Base-by-base conservation (phyloP, 53 echinoderm and acorn worm species). In the Temnopleurus reevesii region DNA sequence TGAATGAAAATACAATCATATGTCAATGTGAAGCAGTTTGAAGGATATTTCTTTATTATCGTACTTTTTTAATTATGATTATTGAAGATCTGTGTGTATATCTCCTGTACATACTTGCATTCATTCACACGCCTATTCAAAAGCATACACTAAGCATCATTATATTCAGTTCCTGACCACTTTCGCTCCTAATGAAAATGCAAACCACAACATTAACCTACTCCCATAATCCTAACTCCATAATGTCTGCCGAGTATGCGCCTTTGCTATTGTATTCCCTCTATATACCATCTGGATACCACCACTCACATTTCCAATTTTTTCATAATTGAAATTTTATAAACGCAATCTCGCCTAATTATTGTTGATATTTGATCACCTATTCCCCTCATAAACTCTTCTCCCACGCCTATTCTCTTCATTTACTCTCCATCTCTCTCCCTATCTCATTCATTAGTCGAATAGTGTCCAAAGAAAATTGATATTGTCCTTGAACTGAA, bases 311-410 rank as follows among this genome's bases (percentile, higher is more conserved):
- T 63, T 63, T 30, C 15, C 63, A 33, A 63, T 63, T 63, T 31
- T 63, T 63, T 63, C 31, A 63, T 63, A 63, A 63, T 63, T 63
- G 63, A 63, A 63, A 63, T 63, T 34, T 31, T 63, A 63, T 31
- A 17, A 63, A 30, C 34, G 34, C 63, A 63, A 31, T 61, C 5
- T 5, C 1, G 30, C 63, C 30, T 61, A 61, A 61, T 63, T 63
- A 31, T 17, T 63, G 30, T 63, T 63, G 5, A 9, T 63, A 63
- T 31, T 30, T 34, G 18, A 33, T 12, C 34, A n/a, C 17, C 15
- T 63, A 12, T 31, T 63, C 30, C 33, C 63, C 33, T 49, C 12
- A 49, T 17, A 49, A 12, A 49, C 49, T 13, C 49, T 13, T n/a
- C 49, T 1, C 49, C 1, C 49, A 13, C 49, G 1, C 18, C 8